Conservation (phyloP, 2,888 invertebrate species). For the Melanophora roralis region DNA sequence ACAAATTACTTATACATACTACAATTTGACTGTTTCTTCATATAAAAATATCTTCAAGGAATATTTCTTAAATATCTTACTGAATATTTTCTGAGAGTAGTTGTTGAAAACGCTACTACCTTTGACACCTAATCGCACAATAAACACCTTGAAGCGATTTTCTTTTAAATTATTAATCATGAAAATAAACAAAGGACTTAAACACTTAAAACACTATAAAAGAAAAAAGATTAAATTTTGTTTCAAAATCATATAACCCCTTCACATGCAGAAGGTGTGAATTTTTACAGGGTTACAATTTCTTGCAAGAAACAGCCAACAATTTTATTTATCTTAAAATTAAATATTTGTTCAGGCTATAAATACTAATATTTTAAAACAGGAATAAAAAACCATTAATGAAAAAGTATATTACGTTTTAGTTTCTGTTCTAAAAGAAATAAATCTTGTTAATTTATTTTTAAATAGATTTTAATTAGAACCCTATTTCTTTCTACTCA, state of each 20-base stretch:
- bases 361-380: background rate
- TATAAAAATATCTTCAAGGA: no score
- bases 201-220: background rate
- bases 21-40: no score
- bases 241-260: background rate
- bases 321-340: background rate
- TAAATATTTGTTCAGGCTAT: background rate
- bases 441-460: constrained; percentile 63
- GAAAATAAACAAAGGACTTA: constrained; percentile 2
- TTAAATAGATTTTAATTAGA: constrained; percentile 72
- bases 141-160: background rate
- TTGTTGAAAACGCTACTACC: constrained; percentile 13
- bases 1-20: no score
- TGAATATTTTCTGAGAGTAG: background rate
- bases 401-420: background rate
- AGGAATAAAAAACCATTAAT: background rate
- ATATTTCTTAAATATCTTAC: no score
- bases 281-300: background rate
- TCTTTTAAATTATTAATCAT: background rate
- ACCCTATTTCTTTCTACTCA: constrained; percentile 59
- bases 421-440: background rate
- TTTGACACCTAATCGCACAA: background rate
- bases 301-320: background rate
- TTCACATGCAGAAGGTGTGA: constrained; percentile 17
- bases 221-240: no score